phyloP scores from a whole-genome alignment of 2,113 vertebrate genomes.

The Odontesthes bonariensis region DNA sequence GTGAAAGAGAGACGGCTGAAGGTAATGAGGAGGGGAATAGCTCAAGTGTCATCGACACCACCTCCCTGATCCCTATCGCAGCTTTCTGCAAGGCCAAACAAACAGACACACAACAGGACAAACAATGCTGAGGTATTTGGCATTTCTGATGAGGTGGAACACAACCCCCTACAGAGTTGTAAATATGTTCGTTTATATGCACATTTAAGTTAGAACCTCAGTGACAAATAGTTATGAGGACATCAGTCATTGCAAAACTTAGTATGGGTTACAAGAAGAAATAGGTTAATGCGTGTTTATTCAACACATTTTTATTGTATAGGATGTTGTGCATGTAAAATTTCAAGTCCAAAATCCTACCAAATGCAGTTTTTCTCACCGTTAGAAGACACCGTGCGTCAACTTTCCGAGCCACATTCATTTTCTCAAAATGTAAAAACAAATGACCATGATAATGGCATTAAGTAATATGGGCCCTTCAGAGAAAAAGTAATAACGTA shows the following conservation, averaged over 20 bases:
- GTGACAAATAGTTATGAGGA: neutral
- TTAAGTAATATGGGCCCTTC: no score
- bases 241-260: conserved; percentile 9
- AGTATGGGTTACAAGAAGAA: neutral
- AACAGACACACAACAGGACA: conserved; percentile 67
- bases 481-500: no score
- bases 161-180: conserved; percentile 43
- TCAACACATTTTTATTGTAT: neutral
- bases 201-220: neutral
- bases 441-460: no score
- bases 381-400: neutral
- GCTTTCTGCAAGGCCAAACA: conserved; percentile 59
- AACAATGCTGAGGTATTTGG: conserved; percentile 67
- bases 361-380: neutral
- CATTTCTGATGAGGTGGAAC: conserved; percentile 74
- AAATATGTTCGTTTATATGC: conserved; percentile 37
- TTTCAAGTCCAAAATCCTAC: neutral
- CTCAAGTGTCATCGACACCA: conserved; percentile 53
- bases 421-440: no score
- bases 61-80: conserved; percentile 63
- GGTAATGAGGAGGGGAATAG: conserved; percentile 67
- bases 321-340: neutral
- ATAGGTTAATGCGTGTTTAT: neutral
- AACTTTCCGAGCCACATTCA: neutral
- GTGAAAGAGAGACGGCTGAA: conserved; percentile 48